phyloP scores from a whole-genome alignment of 92 coral and sea anemone genomes.

The Virgularia gustaviana region DNA sequence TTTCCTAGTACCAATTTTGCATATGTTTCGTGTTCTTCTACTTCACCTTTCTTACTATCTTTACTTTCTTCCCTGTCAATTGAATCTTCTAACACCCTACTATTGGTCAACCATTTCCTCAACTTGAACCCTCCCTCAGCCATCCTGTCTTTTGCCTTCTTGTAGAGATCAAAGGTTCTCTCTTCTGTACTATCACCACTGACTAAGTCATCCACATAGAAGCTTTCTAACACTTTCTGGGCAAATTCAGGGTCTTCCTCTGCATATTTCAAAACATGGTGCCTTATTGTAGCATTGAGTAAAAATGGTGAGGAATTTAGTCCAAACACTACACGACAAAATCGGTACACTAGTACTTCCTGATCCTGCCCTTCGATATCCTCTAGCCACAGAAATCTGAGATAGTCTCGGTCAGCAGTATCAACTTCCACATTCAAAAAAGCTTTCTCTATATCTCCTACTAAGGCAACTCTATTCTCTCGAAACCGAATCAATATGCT shows the following conservation, averaged over 20 bases:
- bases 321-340: conserved; percentile 56
- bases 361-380: background rate
- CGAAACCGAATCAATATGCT: conserved; percentile 46
- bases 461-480: conserved; percentile 28
- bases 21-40: conserved; percentile 29
- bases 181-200: conserved; percentile 39
- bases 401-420: conserved; percentile 32
- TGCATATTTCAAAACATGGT: conserved; percentile 41
- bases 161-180: conserved; percentile 7
- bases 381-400: conserved; percentile 49
- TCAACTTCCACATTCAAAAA: conserved; percentile 46
- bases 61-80: conserved; percentile 10
- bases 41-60: background rate
- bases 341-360: conserved; percentile 34
- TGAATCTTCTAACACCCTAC: background rate
- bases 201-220: conserved; percentile 57
- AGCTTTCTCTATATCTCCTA: conserved; percentile 51
- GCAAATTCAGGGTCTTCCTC: conserved; percentile 50
- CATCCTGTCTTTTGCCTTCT: conserved; percentile 34
- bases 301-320: conserved; percentile 56
- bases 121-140: conserved; percentile 42
- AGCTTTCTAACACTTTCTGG: conserved; percentile 36
- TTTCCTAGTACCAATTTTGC: conserved; percentile 33
- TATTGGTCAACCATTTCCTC: conserved; percentile 48
- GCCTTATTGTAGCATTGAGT: conserved; percentile 56